Evolutionary conservation across 1,140 invertebrate genomes (phyloP).

Genomic region (Ostrea denselamellosa): DNA sequence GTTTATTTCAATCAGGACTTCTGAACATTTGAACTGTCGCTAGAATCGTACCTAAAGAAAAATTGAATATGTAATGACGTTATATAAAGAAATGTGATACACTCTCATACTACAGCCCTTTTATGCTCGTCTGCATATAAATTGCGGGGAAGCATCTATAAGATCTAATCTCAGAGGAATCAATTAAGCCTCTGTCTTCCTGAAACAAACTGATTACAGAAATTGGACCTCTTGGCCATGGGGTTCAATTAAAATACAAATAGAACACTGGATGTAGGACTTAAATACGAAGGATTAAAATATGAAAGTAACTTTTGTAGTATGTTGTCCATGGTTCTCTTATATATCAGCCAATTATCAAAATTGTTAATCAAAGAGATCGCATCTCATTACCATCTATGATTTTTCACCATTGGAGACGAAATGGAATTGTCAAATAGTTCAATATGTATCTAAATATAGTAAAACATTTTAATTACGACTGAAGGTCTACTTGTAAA

Average conservation of each 20-base stretch:
- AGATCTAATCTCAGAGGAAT: constrained; percentile 14
- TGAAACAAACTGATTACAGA: constrained; percentile 33
- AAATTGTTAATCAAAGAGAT: constrained; percentile 30
- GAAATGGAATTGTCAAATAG: background rate
- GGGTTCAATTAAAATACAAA: constrained; percentile 27
- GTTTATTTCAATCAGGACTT: background rate
- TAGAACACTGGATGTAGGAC: constrained; percentile 31
- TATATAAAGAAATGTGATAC: background rate
- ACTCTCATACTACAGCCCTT: constrained; percentile 18
- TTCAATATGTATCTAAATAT: background rate
- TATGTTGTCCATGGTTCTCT: background rate
- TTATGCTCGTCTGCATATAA: constrained; percentile 15
- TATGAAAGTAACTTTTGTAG: constrained; percentile 10
- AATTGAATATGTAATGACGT: background rate
- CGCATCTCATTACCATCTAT: background rate
- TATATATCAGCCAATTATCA: constrained; percentile 27
- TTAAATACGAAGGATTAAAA: constrained; percentile 12
- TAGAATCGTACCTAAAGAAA: background rate
- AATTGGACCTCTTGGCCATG: constrained; percentile 28
- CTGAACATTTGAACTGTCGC: background rate
- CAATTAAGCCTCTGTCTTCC: constrained; percentile 37
- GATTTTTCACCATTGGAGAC: constrained; percentile 5
- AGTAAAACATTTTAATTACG: background rate
- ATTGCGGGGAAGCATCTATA: constrained; percentile 29
- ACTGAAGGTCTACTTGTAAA: background rate